Percentiles rank a stretch among this genome's conserved stretches.
Conservation (phyloP, 2,797 vertebrate genomes). For the Pseudomugil tenellus region DNA sequence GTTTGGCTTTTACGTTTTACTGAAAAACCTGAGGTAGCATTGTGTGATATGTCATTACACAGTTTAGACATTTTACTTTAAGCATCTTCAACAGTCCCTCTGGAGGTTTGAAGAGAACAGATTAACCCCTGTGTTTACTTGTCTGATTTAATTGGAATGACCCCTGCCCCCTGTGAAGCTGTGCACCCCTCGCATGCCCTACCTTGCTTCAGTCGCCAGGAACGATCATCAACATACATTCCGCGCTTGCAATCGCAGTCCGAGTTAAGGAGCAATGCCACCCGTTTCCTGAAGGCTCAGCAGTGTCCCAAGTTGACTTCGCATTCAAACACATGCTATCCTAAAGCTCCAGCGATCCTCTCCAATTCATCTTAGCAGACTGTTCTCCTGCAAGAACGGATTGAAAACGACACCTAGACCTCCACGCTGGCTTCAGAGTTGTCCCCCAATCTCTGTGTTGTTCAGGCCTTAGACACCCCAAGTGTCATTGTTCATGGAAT, state of each 20-base stretch:
- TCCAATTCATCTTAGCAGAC: slow-evolving; percentile 56
- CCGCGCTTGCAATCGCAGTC: slow-evolving; percentile 63
- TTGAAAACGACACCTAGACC: slow-evolving; percentile 16
- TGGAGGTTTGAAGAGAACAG: slow-evolving; percentile 72
- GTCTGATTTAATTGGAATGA: slow-evolving; percentile 85
- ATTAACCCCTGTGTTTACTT: slow-evolving; percentile 81
- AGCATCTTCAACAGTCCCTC: slow-evolving; percentile 65
- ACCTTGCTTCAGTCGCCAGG: slow-evolving; percentile 82
- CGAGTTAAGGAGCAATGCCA: slow-evolving; percentile 60
- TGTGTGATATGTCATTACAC: slow-evolving; percentile 20
- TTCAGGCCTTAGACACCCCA: slow-evolving; percentile 78
- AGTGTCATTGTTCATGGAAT: slow-evolving; percentile 86
- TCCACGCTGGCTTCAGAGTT: slow-evolving; percentile 41
- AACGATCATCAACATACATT: slow-evolving; percentile 81
- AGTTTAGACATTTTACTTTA: slow-evolving; percentile 31
- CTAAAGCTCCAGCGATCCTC: slow-evolving; percentile 36
- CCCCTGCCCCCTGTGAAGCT: slow-evolving; percentile 78
- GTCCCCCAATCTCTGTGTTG: slow-evolving; percentile 69
- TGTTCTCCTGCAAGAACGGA: slow-evolving; percentile 9
- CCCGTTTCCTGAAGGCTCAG: slow-evolving; percentile 66
- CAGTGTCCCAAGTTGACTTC: slow-evolving; percentile 64
- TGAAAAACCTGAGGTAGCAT: slow-evolving; percentile 1
- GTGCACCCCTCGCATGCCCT: slow-evolving; percentile 78
- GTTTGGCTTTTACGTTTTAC: too few relatives aligned
- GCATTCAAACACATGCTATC: slow-evolving; percentile 53